Evolutionary conservation across 1,140 invertebrate genomes (phyloP), one percentile per base, ranked within the genome.

Genomic region (Bacillus rossius): DNA sequence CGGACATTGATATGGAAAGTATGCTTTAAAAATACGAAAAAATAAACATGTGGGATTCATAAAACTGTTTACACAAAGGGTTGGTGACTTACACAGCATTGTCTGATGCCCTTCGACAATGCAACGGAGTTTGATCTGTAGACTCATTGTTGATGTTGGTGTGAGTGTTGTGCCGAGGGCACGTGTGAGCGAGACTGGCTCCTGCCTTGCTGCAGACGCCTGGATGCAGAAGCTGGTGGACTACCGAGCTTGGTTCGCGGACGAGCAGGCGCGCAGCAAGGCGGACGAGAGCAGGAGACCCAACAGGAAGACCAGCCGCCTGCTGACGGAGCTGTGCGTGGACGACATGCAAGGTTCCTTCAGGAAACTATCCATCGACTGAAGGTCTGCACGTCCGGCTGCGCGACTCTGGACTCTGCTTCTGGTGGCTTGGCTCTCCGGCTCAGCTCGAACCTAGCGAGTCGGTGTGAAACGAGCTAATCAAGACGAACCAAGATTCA

Each of bases 281-380:
- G 25, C 52, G 40, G 37, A 54, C 37, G 52, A 54, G 16, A 3
- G 34, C 0, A 42, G 22, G n/a, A 17, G 52, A 14, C 52, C 52
- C 14, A n/a, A 34, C 7, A 16, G 40, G n/a, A 14, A 10, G 10
- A 22, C 17, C 34, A 54, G 3, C 8, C 17, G 8, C 8, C 23
- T 23, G 22, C 17, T 23, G 7, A 34, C 34, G 0, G 52, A 25
- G 1, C 52, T 54, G 5, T 45, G 34, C 25, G 8, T 38, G 1
- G 2, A 42, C 8, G 34, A 54, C 3, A 34, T 54, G 2, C 23
- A 50, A 8, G 52, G 52, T 3, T 34, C 52, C 4, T 54, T 54
- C 52, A 38, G 52, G n/a, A 16, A 54, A n/a, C 37, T 54, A 8
- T 40, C 14, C 17, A 38, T 54, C 37, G 52, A 54, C 40, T 54